Conservation (phyloP, 1,140 invertebrate species). For the Zaprionus davidi region DNA sequence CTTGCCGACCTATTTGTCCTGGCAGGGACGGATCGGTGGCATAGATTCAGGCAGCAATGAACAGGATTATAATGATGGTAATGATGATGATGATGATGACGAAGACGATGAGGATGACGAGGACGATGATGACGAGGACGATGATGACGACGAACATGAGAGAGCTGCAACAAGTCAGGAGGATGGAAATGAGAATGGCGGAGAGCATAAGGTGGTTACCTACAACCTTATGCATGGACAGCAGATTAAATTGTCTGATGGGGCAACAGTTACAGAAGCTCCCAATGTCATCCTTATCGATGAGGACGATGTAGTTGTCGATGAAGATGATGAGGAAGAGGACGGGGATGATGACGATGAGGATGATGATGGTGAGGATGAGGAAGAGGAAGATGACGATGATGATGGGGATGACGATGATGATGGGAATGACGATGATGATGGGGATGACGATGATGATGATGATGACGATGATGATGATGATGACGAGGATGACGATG, state of each 20-base stretch:
- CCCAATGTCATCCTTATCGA: background rate
- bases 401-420: background rate
- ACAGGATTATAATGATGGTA: background rate
- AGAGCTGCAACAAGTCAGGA: too few relatives aligned
- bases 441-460: background rate
- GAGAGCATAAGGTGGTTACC: background rate
- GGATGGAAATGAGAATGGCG: conserved; percentile 1
- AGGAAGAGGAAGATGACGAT: background rate
- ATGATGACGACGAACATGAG: background rate
- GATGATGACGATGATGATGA: background rate
- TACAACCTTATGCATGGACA: too few relatives aligned
- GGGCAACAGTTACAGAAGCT: too few relatives aligned
- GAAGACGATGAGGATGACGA: background rate
- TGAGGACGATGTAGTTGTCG: conserved; percentile 1
- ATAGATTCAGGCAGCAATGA: conserved; percentile 10
- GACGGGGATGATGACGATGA: conserved; percentile 18
- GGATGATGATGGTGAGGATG: background rate
- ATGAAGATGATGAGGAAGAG: background rate
- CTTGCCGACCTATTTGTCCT: background rate
- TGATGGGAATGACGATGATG: background rate
- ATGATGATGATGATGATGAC: conserved; percentile 4
- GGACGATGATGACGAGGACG: conserved; percentile 7
- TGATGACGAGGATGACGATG: background rate
- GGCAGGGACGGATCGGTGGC: background rate
- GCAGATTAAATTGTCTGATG: too few relatives aligned